Evolutionary conservation across 2,888 invertebrate species (phyloP), one percentile per base, ranked within the genome.

Genomic region (Xylota sylvarum): DNA sequence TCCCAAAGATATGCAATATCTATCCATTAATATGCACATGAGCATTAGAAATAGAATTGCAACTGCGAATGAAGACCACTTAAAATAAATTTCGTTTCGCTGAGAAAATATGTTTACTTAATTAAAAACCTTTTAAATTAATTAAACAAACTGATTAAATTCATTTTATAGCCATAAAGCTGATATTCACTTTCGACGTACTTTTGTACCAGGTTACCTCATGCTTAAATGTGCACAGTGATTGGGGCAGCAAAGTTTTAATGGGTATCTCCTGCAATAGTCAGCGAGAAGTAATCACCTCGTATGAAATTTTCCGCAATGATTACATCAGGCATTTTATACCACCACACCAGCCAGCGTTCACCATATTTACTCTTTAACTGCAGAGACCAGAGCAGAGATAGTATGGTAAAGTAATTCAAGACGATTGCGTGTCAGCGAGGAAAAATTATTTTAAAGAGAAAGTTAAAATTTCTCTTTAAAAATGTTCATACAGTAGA

Each of bases 251-350:
- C 14, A 30, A 14, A 30, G 27, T 10, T 46, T 65, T 27, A 56
- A 30, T 37, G 10, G 37, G 37, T 60, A 23, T 30, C 50, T 52
- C 9, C 4, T 4, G 50, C 60, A 40, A 62, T 43, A 74, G 32
- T 27, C 56, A 43, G 35, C 14, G 17, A 17, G 19, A 65, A 19
- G 23, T 32, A 46, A 67, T 60, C 40, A 69, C 37, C 32, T 58
- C n/a, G 19, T 48, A 30, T 73, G 83, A 84, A 84, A 84, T 73
- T 73, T 55, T 79, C 10, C 48, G 37, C 62, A 48, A 14, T n/a
- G 52, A 84, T 84, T 84, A 73, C 83, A 84, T 84, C 83, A 84
- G 83, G 27, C 48, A 62, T 55, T 73, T 73, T 9, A 40, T 9
- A 17, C 17, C 12, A 14, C n/a, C 2, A 5, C 32, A 12, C 19